A percentile compares a stretch with the other conserved stretches of the same genome.
Evolutionary conservation across 1,140 invertebrate genomes (phyloP).

Genomic region (Drosophila chauvacae): DNA sequence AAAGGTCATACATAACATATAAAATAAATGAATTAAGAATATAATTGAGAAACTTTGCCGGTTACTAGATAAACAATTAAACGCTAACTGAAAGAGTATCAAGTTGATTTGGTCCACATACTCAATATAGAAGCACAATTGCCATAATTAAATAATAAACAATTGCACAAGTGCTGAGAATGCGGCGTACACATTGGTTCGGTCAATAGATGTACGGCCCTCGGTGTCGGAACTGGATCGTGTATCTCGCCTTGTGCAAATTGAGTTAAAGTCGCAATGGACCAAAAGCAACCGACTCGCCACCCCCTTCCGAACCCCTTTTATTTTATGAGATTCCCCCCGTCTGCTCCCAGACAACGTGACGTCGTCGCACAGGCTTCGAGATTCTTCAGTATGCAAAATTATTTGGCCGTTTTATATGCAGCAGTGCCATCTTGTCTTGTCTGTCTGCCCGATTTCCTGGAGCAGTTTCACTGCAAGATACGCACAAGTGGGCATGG

Average conservation of each 20-base stretch:
- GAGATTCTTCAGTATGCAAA: slow-evolving; percentile 43
- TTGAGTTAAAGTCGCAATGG: slow-evolving; percentile 57
- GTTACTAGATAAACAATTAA: neutral
- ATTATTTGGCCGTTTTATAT: slow-evolving; percentile 52
- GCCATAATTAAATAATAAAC: slow-evolving; percentile 70
- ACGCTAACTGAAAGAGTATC: slow-evolving; percentile 1
- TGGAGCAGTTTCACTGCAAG: slow-evolving; percentile 44
- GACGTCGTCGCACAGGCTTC: slow-evolving; percentile 27
- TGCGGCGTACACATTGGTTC: slow-evolving; percentile 43
- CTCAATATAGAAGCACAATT: slow-evolving; percentile 33
- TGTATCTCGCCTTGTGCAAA: slow-evolving; percentile 49
- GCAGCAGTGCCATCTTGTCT: slow-evolving; percentile 8
- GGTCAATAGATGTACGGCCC: slow-evolving; percentile 39
- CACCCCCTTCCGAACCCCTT: neutral
- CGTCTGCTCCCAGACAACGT: slow-evolving; percentile 39
- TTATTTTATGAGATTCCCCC: slow-evolving; percentile 3
- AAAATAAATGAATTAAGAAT: too few species aligned
- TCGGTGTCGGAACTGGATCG: slow-evolving; percentile 28
- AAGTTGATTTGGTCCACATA: slow-evolving; percentile 28
- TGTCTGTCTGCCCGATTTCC: slow-evolving; percentile 29
- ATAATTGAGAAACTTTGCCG: neutral
- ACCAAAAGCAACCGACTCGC: slow-evolving; percentile 37
- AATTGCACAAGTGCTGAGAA: slow-evolving; percentile 54
- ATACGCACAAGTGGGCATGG: slow-evolving; percentile 38
- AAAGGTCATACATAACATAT: too few species aligned